Evolutionary conservation across 1,140 invertebrate species (phyloP).

Genomic region (Bombus polaris): DNA sequence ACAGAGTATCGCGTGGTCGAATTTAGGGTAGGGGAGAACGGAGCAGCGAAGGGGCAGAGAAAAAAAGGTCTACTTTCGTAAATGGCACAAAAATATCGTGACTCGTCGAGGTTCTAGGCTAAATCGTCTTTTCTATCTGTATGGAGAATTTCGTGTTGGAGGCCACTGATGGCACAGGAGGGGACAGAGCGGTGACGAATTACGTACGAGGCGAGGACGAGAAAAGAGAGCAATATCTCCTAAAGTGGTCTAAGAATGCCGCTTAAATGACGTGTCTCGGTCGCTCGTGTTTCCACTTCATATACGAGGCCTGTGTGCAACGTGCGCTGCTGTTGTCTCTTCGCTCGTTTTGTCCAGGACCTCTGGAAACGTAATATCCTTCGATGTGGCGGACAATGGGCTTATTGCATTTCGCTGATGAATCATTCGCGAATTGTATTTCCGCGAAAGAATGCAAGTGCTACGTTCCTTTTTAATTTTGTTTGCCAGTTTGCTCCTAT

Average conservation of each 20-base stretch:
- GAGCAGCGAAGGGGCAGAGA: not conserved
- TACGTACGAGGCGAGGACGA: not conserved
- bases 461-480: not conserved
- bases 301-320: not conserved
- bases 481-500: too few relatives aligned
- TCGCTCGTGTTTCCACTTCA: slow-evolving; percentile 8
- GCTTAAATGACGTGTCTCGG: slow-evolving; percentile 26
- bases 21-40: not conserved
- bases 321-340: not conserved
- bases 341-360: not conserved
- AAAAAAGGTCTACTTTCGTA: slow-evolving; percentile 32
- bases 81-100: slow-evolving; percentile 41
- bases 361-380: slow-evolving; percentile 24
- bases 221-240: slow-evolving; percentile 30
- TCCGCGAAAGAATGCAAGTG: not conserved
- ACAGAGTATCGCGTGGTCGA: slow-evolving; percentile 26
- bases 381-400: not conserved
- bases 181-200: slow-evolving; percentile 24
- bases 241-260: slow-evolving; percentile 34
- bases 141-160: not conserved
- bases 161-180: not conserved
- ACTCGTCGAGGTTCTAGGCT: slow-evolving; percentile 6
- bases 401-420: slow-evolving; percentile 7
- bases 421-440: slow-evolving; percentile 12
- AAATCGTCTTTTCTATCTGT: slow-evolving; percentile 26